Evolutionary conservation across 2,888 invertebrate genomes (phyloP).

Genomic region (Microctonus hyperodae): DNA sequence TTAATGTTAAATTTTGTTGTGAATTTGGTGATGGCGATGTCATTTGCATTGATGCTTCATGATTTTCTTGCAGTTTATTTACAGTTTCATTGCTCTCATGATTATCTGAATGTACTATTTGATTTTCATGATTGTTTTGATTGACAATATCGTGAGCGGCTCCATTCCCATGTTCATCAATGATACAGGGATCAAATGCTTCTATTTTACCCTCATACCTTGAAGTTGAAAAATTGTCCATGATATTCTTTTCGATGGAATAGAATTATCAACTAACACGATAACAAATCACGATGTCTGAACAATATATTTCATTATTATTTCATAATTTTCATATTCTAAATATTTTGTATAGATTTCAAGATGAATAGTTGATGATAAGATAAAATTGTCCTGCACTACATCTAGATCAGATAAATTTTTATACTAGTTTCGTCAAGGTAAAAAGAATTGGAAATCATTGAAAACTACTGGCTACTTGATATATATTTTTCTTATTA

Average conservation of each 20-base stretch:
- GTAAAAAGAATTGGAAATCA: no score
- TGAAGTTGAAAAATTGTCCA: slow-evolving; percentile 56
- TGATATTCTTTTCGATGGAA: slow-evolving; percentile 35
- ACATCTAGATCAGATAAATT: slow-evolving; percentile 52
- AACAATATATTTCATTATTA: slow-evolving; percentile 29
- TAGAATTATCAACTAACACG: background rate
- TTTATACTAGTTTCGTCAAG: slow-evolving; percentile 19
- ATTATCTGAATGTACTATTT: slow-evolving; percentile 42
- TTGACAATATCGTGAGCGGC: slow-evolving; percentile 47
- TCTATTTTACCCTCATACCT: slow-evolving; percentile 57
- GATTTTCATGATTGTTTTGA: slow-evolving; percentile 43
- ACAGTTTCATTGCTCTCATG: slow-evolving; percentile 48
- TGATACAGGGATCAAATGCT: slow-evolving; percentile 57
- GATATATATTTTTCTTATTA: slow-evolving; percentile 31
- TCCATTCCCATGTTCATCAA: slow-evolving; percentile 49
- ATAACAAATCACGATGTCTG: slow-evolving; percentile 6
- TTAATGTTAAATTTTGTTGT: slow-evolving; percentile 55
- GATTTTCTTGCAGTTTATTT: slow-evolving; percentile 39
- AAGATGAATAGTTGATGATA: no score
- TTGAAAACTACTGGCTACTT: no score
- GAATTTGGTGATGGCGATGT: slow-evolving; percentile 21
- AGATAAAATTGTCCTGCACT: slow-evolving; percentile 44
- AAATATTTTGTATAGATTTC: no score
- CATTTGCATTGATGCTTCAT: slow-evolving; percentile 38
- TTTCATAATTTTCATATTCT: no score